These are phyloP conservation scores for Pediacus dermestoides DNA, from an alignment of 2,888 invertebrate genomes.

Conservation along the genomic window DNA sequence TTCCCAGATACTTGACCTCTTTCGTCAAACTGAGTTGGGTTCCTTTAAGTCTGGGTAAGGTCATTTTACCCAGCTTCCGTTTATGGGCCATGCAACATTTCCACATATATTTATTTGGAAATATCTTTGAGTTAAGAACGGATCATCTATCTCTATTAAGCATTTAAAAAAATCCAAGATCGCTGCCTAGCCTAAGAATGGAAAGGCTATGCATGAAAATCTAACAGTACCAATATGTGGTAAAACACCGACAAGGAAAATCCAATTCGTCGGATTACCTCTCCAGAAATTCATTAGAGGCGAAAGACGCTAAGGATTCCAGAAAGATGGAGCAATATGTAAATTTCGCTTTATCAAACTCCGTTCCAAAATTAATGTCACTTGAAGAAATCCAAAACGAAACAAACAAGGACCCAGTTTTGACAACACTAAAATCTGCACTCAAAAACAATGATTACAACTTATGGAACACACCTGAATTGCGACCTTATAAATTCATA, in stretches of 20 bases:
- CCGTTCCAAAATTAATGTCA: conserved; percentile 2
- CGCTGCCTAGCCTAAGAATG: conserved; percentile 12
- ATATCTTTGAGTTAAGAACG: conserved; percentile 9
- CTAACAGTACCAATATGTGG: conserved; percentile 10
- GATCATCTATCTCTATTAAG: conserved; percentile 11
- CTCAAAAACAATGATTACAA: neutral
- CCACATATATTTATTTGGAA: conserved; percentile 11
- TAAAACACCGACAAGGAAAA: conserved; percentile 4
- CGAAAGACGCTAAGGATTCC: neutral
- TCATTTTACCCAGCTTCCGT: too few species aligned
- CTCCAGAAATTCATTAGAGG: conserved; percentile 8
- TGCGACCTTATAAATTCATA: conserved; percentile 8
- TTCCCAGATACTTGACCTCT: too few species aligned
- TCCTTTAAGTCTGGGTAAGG: too few species aligned
- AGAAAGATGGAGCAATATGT: conserved; percentile 7
- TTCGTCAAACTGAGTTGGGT: too few species aligned
- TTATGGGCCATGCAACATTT: conserved; percentile 17
- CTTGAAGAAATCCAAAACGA: conserved; percentile 6
- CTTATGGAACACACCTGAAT: conserved; percentile 7
- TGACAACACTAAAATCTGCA: conserved; percentile 4
- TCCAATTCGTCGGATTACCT: conserved; percentile 11
- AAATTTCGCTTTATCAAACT: conserved; percentile 2
- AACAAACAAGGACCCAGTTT: conserved; percentile 3
- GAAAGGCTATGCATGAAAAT: conserved; percentile 7
- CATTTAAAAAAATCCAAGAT: conserved; percentile 10